Evolutionary conservation across 1,140 invertebrate genomes (phyloP).

Genomic region (Drosophila nebulosa): DNA sequence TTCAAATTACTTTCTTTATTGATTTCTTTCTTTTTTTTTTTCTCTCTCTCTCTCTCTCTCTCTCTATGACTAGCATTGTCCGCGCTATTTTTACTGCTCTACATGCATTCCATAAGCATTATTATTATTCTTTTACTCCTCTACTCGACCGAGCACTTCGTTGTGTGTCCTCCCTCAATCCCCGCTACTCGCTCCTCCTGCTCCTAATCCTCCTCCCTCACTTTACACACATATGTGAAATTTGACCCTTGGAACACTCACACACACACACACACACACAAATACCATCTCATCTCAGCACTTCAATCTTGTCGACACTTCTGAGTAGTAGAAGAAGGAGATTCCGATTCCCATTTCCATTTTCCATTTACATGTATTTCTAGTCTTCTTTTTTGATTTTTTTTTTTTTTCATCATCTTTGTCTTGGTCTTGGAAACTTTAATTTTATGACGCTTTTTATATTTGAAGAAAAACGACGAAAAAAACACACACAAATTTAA

Average conservation of each 20-base stretch:
- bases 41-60: background rate
- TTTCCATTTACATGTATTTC: background rate
- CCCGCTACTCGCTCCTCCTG: too few species aligned
- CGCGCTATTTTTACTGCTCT: constrained; percentile 45
- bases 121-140: constrained; percentile 22
- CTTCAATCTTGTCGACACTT: constrained; percentile 62
- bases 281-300: constrained; percentile 2
- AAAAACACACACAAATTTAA: constrained; percentile 50
- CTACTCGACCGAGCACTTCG: too few species aligned
- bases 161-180: background rate
- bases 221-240: constrained; percentile 43
- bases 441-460: constrained; percentile 69
- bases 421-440: constrained; percentile 38
- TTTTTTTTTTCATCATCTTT: constrained; percentile 3
- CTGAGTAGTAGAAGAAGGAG: background rate
- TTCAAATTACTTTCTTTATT: constrained; percentile 79
- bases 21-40: constrained; percentile 36
- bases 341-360: background rate
- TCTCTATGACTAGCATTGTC: constrained; percentile 42
- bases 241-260: constrained; percentile 39
- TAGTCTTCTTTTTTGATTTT: background rate
- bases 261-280: constrained; percentile 2
- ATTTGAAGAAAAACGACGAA: constrained; percentile 14
- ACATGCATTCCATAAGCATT: constrained; percentile 43
- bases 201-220: constrained; percentile 8